These are phyloP conservation scores for Lipotes vexillifer DNA, from an alignment of 2,113 vertebrate species.

Conservation along the genomic window DNA sequence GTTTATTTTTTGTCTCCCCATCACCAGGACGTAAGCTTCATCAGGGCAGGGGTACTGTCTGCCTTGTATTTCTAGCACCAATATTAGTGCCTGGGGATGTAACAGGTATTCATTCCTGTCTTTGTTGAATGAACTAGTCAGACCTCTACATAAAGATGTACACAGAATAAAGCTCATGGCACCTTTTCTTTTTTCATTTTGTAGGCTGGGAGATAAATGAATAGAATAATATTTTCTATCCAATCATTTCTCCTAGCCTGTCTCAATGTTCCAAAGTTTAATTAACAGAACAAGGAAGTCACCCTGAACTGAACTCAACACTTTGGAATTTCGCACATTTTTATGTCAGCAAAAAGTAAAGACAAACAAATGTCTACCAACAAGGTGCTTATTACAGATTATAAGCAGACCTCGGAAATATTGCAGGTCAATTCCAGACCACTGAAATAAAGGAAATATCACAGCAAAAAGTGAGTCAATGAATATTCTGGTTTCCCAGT, in stretches of 20 bases:
- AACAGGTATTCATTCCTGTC: background rate
- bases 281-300: slow-evolving; percentile 87
- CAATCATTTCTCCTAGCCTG: slow-evolving; percentile 68
- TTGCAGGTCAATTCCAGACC: background rate
- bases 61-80: background rate
- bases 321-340: slow-evolving; percentile 81
- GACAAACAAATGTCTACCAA: background rate
- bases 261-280: slow-evolving; percentile 89
- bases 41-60: background rate
- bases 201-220: slow-evolving; percentile 75
- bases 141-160: background rate
- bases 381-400: background rate
- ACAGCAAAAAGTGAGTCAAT: background rate
- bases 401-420: background rate
- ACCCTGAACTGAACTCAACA: slow-evolving; percentile 93
- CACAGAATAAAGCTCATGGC: background rate
- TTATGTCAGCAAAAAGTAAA: background rate
- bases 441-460: background rate
- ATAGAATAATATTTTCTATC: slow-evolving; percentile 64
- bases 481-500: background rate
- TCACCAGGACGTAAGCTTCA: background rate
- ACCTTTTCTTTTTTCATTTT: background rate
- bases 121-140: background rate
- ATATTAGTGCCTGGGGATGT: background rate
- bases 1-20: background rate